Evolutionary conservation across 2,797 vertebrate species (phyloP).

Genomic region (Tiaroga cobitis): DNA sequence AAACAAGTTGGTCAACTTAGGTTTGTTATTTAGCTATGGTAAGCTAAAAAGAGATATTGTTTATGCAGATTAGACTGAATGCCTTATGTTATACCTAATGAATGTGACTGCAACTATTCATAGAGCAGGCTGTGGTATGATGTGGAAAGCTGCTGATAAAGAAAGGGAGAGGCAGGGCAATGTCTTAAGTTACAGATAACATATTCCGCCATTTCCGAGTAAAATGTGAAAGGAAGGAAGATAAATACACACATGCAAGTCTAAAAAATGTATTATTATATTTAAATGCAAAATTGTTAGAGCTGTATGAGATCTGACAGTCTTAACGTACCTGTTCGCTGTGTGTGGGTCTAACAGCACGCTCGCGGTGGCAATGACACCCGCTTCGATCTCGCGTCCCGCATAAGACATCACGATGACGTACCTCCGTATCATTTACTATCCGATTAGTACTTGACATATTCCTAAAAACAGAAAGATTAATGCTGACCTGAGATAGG

Average conservation of each 20-base stretch:
- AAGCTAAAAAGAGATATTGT: neutral
- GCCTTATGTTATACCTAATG: neutral
- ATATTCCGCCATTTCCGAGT: neutral
- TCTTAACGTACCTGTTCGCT: constrained; percentile 60
- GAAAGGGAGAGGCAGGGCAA: neutral
- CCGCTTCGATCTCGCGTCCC: constrained; percentile 50
- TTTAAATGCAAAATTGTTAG: neutral
- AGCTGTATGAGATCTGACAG: neutral
- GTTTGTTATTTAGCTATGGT: neutral
- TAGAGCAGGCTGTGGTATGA: neutral
- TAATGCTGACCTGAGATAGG: neutral
- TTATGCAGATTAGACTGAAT: neutral
- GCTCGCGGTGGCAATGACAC: constrained; percentile 20
- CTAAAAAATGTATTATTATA: neutral
- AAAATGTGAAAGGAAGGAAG: neutral
- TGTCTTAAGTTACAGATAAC: neutral
- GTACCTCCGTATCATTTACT: constrained; percentile 39
- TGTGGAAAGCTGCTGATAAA: neutral
- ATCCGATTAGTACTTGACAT: constrained; percentile 66
- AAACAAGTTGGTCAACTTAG: neutral
- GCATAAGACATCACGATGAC: constrained; percentile 53
- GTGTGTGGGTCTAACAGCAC: constrained; percentile 31
- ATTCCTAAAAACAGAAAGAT: constrained; percentile 10
- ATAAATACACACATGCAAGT: neutral
- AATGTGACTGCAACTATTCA: constrained; percentile 11